Base-by-base conservation (phyloP, 2,113 vertebrate genomes). In the Columba livia region DNA sequence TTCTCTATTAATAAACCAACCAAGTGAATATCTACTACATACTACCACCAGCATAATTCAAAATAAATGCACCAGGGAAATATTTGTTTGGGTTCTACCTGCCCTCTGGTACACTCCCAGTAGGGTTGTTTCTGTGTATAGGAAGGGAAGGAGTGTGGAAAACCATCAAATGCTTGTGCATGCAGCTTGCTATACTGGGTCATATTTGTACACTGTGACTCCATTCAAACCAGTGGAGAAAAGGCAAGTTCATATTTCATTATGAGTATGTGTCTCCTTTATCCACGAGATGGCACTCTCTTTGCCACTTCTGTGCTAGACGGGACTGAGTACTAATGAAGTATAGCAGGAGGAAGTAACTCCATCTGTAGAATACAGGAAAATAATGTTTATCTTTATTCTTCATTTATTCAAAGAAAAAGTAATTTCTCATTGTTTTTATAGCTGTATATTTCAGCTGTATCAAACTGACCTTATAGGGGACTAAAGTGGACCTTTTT, bases 221-320 rank as follows among this genome's bases (percentile, higher is more conserved):
- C 75, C 57, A 29, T 34, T 84, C 47, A 57, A 65, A 19, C 13
- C n/a, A 75, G 24, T 23, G 66, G 25, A 32, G 79, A 48, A 86
- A 67, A 79, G 65, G 5, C 1, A 32, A 72, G 47, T n/a, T 77
- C 31, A 3, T 47, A 50, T 34, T 89, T 75, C 51, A 10, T 56
- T 62, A 7, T 7, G 71, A 84, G 72, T 91, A 8, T 72, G 93
- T 95, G 81, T 86, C 87, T 77, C 26, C 69, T 96, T 94, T 79
- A 93, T 89, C 98, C 98, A 98, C 97, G 36, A 98, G 98, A 89
- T 98, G 98, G 97, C 98, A 97, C 97, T 93, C 62, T 74, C 11
- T 90, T 94, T 98, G 94, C 44, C 97, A 53, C 58, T 93, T 75
- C 83, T 38, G 53, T 23, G 34, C 12, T 58, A 34, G 56, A 6